Conservation (phyloP, 2,888 invertebrate species). For the Spodoptera picta region DNA sequence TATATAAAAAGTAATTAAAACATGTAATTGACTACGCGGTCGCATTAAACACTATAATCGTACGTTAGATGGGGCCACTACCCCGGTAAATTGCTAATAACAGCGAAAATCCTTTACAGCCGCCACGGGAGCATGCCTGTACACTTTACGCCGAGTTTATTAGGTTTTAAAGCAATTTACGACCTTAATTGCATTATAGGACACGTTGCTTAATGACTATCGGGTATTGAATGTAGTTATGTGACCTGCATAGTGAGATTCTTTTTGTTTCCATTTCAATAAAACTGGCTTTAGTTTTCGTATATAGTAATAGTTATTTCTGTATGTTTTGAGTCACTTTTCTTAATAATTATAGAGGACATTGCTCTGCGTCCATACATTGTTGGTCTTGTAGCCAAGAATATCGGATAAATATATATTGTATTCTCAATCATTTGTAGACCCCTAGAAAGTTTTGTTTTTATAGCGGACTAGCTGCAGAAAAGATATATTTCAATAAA, state of each 20-base stretch:
- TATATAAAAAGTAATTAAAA: conserved; percentile 26
- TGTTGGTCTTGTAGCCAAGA: no score
- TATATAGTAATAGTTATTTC: conserved; percentile 9
- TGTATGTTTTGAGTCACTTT: background rate
- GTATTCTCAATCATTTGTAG: no score
- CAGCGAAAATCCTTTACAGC: conserved; percentile 45
- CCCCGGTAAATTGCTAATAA: conserved; percentile 51
- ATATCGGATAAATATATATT: no score
- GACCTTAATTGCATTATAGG: conserved; percentile 58
- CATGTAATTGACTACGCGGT: conserved; percentile 38
- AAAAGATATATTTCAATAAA: no score
- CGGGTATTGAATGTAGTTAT: conserved; percentile 15
- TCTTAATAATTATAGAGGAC: no score
- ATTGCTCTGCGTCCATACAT: no score
- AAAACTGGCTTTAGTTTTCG: background rate
- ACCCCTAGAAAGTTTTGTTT: no score
- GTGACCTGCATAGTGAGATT: conserved; percentile 11
- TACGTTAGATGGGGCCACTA: conserved; percentile 34
- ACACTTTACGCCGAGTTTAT: conserved; percentile 57
- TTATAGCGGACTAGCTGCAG: no score
- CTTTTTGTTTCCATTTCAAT: background rate
- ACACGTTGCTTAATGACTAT: conserved; percentile 32
- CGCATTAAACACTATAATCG: conserved; percentile 46
- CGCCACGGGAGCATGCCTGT: conserved; percentile 32
- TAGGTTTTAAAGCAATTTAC: conserved; percentile 69